Evolutionary conservation across 2,113 vertebrate species (phyloP).

Genomic region (Siphamia tubifer): DNA sequence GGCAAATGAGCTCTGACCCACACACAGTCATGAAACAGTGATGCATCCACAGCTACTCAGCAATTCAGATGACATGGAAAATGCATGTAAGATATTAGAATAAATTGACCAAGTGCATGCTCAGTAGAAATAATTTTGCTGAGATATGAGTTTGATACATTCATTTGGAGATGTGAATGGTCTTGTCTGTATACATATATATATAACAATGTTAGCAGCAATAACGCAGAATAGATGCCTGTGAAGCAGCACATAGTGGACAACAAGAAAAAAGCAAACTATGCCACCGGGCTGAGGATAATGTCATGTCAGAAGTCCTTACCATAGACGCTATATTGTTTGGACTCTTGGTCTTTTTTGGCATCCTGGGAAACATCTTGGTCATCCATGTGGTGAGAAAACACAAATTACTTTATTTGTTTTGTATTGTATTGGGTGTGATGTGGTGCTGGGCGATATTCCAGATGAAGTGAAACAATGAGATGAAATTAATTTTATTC

Average conservation of each 20-base stretch:
- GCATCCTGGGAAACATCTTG: conserved; percentile 80
- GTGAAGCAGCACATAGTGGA: not conserved
- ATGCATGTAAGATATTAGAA: not conserved
- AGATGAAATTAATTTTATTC: too few species aligned
- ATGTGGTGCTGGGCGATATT: too few species aligned
- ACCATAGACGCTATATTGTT: conserved; percentile 77
- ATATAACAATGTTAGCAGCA: conserved; percentile 35
- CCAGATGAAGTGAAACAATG: too few species aligned
- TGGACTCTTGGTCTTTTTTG: conserved; percentile 78
- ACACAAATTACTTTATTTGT: not conserved
- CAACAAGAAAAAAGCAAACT: not conserved
- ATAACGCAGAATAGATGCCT: not conserved
- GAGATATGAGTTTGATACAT: not conserved
- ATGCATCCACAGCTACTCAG: not conserved
- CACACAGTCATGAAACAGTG: not conserved
- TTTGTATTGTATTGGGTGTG: not conserved
- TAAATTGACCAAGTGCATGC: conserved; percentile 35
- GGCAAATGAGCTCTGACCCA: not conserved
- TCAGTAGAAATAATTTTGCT: conserved; percentile 33
- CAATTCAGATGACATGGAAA: conserved; percentile 28
- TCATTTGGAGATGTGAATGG: not conserved
- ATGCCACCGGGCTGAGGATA: conserved; percentile 23
- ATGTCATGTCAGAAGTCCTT: conserved; percentile 72
- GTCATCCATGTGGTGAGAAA: conserved; percentile 80
- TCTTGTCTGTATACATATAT: conserved; percentile 30